Evolutionary conservation across 2,113 vertebrate genomes (phyloP).

Genomic region (Maccullochella peelii): DNA sequence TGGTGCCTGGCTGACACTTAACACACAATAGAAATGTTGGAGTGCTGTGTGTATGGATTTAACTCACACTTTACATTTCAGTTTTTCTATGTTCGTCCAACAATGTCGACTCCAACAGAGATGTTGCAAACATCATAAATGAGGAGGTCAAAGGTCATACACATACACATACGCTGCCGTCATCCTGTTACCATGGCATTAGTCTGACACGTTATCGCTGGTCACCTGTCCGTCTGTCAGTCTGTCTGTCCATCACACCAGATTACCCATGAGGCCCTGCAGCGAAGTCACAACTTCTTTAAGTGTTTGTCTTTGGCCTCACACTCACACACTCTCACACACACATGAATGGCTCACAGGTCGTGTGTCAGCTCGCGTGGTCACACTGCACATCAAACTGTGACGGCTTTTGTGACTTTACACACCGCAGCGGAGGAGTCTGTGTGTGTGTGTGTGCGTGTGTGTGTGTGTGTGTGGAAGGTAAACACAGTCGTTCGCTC

Average conservation of each 20-base stretch:
- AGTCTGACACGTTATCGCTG: conserved; percentile 72
- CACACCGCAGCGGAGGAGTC: conserved; percentile 22
- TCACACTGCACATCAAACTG: conserved; percentile 76
- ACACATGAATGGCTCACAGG: conserved; percentile 57
- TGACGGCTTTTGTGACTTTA: conserved; percentile 75
- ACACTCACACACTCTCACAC: conserved; percentile 19
- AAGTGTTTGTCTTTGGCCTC: conserved; percentile 48
- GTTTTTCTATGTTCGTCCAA: conserved; percentile 7
- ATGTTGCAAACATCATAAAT: conserved; percentile 56
- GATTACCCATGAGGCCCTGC: conserved; percentile 73
- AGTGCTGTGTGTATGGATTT: conserved; percentile 59
- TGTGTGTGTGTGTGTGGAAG: conserved; percentile 48
- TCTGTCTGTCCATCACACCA: conserved; percentile 70
- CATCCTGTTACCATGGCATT: conserved; percentile 63
- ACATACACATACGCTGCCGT: conserved; percentile 17
- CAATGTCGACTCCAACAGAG: conserved; percentile 44
- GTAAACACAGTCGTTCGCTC: conserved; percentile 62
- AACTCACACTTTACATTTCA: conserved; percentile 51
- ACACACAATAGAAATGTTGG: conserved; percentile 69
- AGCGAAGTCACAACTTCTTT: conserved; percentile 71
- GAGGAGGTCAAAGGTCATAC: conserved; percentile 60
- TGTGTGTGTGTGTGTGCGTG: conserved; percentile 8
- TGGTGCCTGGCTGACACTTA: conserved; percentile 66
- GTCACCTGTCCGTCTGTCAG: conserved; percentile 74
- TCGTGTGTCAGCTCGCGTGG: conserved; percentile 73